These are phyloP conservation scores for Cichladusa arquata DNA, from an alignment of 2,113 vertebrate species.

Conservation along the genomic window DNA sequence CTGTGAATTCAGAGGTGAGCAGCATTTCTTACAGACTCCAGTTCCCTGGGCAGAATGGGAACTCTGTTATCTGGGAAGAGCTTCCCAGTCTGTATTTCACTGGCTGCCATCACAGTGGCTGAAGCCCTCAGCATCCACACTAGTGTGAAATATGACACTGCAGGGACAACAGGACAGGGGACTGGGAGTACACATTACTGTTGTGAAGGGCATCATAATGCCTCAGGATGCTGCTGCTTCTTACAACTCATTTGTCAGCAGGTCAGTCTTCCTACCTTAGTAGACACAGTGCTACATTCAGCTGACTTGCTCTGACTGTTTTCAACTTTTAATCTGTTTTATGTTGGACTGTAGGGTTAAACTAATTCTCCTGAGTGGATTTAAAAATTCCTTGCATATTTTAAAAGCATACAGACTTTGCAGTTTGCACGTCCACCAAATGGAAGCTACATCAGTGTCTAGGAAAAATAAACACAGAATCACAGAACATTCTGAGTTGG, in stretches of 20 bases:
- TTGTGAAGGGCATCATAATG: neutral
- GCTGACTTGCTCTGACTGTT: neutral
- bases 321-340: neutral
- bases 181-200: neutral
- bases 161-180: accelerated
- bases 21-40: neutral
- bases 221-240: neutral
- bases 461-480: neutral
- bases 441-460: neutral
- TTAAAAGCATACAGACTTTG: neutral
- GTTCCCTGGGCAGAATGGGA: neutral
- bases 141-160: neutral
- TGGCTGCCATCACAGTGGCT: neutral
- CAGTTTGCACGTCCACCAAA: neutral
- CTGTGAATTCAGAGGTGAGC: neutral
- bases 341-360: neutral
- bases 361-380: neutral
- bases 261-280: neutral
- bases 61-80: neutral
- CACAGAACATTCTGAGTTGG: neutral
- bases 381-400: neutral
- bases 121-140: accelerated
- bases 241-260: neutral
- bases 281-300: neutral
- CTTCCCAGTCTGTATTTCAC: neutral